These are phyloP conservation scores for Zosterops hypoxanthus DNA, from an alignment of 2,113 vertebrate genomes.

Conservation along the genomic window DNA sequence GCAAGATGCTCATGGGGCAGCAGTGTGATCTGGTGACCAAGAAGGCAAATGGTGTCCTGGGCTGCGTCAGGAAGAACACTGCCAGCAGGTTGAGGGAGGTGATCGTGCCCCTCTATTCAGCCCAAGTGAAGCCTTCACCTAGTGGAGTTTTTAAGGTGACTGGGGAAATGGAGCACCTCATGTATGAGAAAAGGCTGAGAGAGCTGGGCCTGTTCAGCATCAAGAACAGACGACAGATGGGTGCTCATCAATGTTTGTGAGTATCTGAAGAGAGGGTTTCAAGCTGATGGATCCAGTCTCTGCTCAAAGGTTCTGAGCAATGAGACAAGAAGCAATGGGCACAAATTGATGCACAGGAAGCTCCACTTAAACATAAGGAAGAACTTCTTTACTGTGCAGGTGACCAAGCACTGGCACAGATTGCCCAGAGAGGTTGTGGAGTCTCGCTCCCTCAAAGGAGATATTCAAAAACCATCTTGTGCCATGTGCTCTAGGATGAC, in stretches of 20 bases:
- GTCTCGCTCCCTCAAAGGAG: not conserved
- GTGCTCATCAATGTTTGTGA: not conserved
- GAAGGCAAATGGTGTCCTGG: too few species aligned
- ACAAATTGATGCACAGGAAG: not conserved
- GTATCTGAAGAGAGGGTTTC: too few species aligned
- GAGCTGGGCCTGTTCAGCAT: not conserved
- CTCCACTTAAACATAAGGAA: not conserved
- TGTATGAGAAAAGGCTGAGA: not conserved
- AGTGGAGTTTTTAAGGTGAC: not conserved
- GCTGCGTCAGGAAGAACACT: accelerated
- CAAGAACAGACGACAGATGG: not conserved
- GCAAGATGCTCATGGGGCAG: not conserved
- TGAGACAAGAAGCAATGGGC: not conserved
- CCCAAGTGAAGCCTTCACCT: not conserved
- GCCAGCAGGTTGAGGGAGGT: accelerated
- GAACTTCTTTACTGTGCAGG: not conserved
- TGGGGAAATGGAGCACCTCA: not conserved
- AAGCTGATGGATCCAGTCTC: not conserved
- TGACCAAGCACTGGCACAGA: not conserved
- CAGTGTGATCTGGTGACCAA: not conserved
- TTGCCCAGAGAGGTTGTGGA: not conserved
- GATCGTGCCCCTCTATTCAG: not conserved
- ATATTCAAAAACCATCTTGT: not conserved
- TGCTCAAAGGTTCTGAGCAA: not conserved
- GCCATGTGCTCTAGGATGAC: not conserved